phyloP scores from a whole-genome alignment of 2,797 vertebrate genomes.

The Coluber constrictor region DNA sequence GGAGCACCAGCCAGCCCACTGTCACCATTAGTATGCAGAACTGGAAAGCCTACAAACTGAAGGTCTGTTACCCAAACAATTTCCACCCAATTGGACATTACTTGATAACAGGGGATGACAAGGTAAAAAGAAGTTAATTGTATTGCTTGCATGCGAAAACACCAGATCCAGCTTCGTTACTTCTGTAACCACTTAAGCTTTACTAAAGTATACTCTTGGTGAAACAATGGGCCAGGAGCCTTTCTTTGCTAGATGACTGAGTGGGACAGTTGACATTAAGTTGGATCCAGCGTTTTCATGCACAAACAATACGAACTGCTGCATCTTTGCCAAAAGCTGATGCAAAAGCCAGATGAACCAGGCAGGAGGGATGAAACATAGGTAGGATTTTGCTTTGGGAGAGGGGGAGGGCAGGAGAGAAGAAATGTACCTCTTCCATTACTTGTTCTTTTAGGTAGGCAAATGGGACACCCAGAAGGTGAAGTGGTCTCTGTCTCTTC shows the following conservation, averaged over 20 bases:
- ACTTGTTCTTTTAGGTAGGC: slow-evolving; percentile 82
- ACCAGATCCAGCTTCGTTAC: background rate
- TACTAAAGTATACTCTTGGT: background rate
- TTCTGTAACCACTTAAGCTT: background rate
- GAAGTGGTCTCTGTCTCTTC: slow-evolving; percentile 55
- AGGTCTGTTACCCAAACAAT: background rate
- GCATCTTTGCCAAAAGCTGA: background rate
- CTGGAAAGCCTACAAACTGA: background rate
- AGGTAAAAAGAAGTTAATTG: background rate
- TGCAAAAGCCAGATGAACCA: background rate
- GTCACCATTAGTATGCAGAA: background rate
- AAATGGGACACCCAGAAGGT: slow-evolving; percentile 79
- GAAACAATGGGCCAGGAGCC: background rate
- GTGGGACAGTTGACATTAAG: background rate
- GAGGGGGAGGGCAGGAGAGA: background rate
- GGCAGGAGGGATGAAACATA: background rate
- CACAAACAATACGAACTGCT: background rate
- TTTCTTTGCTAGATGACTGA: background rate
- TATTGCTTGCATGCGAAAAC: background rate
- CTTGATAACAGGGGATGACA: background rate
- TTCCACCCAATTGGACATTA: background rate
- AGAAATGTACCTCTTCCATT: slow-evolving; percentile 72
- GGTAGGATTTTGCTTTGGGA: background rate
- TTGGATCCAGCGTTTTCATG: background rate
- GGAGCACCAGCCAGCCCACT: background rate